Percentiles rank a stretch among this genome's conserved stretches.
These are phyloP conservation scores for Phasianus colchicus DNA, from an alignment of 2,113 vertebrate genomes.

Conservation along the genomic window DNA sequence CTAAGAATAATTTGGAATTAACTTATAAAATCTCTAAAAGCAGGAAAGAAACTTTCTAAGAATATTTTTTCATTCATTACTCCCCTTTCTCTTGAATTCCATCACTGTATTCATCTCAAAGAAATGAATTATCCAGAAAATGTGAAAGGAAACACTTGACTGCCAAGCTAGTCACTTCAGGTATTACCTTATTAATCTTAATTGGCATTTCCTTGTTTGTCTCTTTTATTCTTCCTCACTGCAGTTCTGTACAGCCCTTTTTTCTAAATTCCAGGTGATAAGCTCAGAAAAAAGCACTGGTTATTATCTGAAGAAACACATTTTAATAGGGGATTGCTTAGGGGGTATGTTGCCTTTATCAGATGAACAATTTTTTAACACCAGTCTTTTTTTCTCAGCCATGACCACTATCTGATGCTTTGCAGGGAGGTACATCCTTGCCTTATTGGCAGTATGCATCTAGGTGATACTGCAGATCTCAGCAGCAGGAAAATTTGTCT, in stretches of 20 bases:
- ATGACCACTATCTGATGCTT: background rate
- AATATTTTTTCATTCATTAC: background rate
- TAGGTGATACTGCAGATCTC: background rate
- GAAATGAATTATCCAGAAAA: background rate
- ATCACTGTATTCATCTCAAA: background rate
- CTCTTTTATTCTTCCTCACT: background rate
- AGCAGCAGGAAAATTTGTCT: background rate
- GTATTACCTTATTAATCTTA: constrained; percentile 36
- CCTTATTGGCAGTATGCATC: background rate
- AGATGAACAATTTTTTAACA: background rate
- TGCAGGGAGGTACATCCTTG: background rate
- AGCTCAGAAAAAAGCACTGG: background rate
- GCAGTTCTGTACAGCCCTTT: background rate
- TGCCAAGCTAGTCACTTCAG: background rate
- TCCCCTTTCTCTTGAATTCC: background rate
- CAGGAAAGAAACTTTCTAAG: background rate
- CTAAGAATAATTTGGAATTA: background rate
- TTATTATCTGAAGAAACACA: background rate
- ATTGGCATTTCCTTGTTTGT: constrained; percentile 52
- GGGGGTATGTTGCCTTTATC: background rate
- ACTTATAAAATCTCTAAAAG: background rate
- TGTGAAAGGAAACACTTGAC: background rate
- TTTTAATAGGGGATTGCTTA: background rate
- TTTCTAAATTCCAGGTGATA: background rate
- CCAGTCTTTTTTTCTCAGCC: background rate